Conservation (phyloP, 2,797 vertebrate species). For the Potorous gilbertii region DNA sequence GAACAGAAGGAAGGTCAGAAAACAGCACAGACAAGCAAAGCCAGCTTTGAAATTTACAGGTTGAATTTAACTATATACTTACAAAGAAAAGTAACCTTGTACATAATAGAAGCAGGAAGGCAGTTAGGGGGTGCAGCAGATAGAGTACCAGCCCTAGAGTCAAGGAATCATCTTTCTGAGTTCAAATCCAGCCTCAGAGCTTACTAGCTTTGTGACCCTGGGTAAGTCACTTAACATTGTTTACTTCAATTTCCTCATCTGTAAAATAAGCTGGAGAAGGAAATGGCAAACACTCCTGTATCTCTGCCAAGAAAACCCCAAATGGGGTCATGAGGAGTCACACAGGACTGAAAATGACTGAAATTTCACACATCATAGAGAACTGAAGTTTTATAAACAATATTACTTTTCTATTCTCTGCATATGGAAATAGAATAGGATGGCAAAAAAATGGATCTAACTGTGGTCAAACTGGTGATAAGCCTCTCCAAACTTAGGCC, state of each 20-base stretch:
- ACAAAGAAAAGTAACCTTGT: not conserved
- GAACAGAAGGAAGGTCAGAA: not conserved
- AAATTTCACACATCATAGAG: not conserved
- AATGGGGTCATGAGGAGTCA: not conserved
- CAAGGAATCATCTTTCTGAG: not conserved
- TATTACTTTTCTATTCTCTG: not conserved
- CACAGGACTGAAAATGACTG: not conserved
- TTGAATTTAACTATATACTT: not conserved
- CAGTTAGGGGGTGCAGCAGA: not conserved
- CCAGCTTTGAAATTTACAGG: not conserved
- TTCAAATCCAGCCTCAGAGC: not conserved
- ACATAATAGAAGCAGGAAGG: not conserved
- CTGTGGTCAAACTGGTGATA: not conserved
- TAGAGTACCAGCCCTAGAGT: not conserved
- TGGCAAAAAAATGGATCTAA: not conserved
- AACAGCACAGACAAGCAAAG: not conserved
- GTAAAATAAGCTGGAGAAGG: not conserved
- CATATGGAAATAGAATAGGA: not conserved
- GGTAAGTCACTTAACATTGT: not conserved
- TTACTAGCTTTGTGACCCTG: not conserved
- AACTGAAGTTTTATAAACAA: not conserved
- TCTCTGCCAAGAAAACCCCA: not conserved
- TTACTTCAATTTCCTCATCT: not conserved
- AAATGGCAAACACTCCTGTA: not conserved
- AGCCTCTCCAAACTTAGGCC: not conserved